phyloP scores from a whole-genome alignment of 2,113 vertebrate genomes.

The Rhea americana region DNA sequence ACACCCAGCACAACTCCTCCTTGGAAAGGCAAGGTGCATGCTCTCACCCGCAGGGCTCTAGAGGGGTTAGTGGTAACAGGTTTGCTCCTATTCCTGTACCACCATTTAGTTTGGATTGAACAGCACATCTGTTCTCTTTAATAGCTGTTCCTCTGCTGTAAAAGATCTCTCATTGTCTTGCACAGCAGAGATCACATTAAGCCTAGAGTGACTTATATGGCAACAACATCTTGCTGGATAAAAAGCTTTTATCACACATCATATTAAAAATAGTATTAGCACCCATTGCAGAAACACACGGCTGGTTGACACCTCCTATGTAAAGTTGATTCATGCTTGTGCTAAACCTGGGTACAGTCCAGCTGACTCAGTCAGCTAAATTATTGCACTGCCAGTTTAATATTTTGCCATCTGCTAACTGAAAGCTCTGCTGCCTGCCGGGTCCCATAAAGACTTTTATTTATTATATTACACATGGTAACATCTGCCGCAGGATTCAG shows the following conservation, averaged over 20 bases:
- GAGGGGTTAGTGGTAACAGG: background rate
- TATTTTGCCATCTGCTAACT: conserved; percentile 82
- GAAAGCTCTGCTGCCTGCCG: conserved; percentile 77
- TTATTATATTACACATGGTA: conserved; percentile 81
- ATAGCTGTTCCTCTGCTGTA: background rate
- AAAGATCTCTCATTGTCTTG: background rate
- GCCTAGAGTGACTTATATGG: background rate
- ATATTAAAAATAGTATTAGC: background rate
- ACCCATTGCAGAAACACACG: background rate
- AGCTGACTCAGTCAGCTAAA: conserved; percentile 70
- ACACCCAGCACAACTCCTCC: background rate
- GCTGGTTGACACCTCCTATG: conserved; percentile 48
- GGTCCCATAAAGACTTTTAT: conserved; percentile 82
- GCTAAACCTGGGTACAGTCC: conserved; percentile 60
- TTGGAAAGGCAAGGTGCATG: background rate
- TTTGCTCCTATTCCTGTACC: background rate
- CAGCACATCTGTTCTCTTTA: background rate
- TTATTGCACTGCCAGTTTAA: conserved; percentile 77
- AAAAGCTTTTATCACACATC: background rate
- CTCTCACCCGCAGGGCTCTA: background rate
- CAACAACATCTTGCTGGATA: background rate
- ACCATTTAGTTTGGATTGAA: background rate
- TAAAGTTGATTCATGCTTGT: conserved; percentile 57
- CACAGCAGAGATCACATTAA: background rate
- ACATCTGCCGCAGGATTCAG: conserved; percentile 77